These are phyloP conservation scores for Microcebus lehilahytsara DNA, from an alignment of 2,113 vertebrate species.

Conservation along the genomic window DNA sequence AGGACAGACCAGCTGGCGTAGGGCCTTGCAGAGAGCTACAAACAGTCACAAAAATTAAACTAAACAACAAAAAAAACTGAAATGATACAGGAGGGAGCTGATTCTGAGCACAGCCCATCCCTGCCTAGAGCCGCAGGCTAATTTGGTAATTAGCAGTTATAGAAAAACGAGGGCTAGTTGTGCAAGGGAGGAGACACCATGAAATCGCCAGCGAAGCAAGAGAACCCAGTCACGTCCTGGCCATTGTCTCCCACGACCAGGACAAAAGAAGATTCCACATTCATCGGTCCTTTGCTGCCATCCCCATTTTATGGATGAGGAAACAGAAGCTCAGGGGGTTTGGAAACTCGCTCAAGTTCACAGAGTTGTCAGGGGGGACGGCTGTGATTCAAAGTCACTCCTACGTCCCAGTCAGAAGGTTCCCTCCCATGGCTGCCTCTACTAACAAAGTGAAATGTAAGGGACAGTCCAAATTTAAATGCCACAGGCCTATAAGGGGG, in stretches of 20 bases:
- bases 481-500: background rate
- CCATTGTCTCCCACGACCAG: background rate
- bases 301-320: background rate
- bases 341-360: background rate
- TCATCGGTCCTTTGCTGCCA: background rate
- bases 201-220: background rate
- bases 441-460: background rate
- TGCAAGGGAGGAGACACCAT: background rate
- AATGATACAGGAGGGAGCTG: background rate
- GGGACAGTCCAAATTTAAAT: background rate
- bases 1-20: slow-evolving; percentile 24
- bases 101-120: background rate
- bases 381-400: background rate
- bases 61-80: background rate
- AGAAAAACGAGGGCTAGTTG: background rate
- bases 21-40: background rate
- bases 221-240: background rate
- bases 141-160: slow-evolving; percentile 42
- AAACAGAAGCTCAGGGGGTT: background rate
- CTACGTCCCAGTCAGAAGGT: background rate
- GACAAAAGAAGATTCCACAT: background rate
- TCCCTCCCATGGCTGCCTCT: background rate
- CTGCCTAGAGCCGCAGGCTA: background rate
- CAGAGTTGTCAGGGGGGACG: background rate
- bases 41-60: slow-evolving; percentile 41